Percentiles rank a stretch among this genome's conserved stretches.
phyloP scores from a whole-genome alignment of 2,113 vertebrate genomes.

The Ammodramus savannarum region DNA sequence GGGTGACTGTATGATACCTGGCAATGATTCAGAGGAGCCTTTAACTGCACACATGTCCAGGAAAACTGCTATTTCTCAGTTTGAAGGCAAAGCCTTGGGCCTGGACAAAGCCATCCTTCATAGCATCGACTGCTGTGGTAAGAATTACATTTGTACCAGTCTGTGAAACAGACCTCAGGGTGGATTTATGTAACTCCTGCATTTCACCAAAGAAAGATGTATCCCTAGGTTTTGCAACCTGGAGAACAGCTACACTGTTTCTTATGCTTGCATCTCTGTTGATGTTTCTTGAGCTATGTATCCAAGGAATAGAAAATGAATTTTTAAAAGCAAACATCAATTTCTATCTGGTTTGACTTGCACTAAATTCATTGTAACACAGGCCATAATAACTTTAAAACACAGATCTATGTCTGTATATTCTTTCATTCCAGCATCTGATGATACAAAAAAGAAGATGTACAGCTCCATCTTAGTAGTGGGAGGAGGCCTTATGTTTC shows the following conservation, averaged over 20 bases:
- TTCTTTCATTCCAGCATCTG: slow-evolving; percentile 81
- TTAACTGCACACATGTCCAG: slow-evolving; percentile 85
- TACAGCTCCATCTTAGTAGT: slow-evolving; percentile 97
- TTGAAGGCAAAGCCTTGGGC: slow-evolving; percentile 95
- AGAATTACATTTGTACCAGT: not conserved
- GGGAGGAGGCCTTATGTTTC: slow-evolving; percentile 95
- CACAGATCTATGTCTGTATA: not conserved
- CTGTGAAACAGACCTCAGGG: not conserved
- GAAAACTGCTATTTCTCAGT: slow-evolving; percentile 90
- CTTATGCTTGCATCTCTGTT: not conserved
- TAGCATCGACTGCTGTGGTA: slow-evolving; percentile 97
- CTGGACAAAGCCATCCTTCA: slow-evolving; percentile 97
- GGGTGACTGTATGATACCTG: slow-evolving; percentile 81
- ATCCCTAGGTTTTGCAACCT: not conserved
- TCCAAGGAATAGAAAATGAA: not conserved
- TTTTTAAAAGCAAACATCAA: not conserved
- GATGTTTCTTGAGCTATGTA: not conserved
- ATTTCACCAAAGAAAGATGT: not conserved
- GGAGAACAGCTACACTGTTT: not conserved
- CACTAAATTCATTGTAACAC: not conserved
- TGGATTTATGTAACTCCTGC: not conserved
- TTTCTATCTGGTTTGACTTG: not conserved
- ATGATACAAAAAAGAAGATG: slow-evolving; percentile 99
- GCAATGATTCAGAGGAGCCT: slow-evolving; percentile 87
- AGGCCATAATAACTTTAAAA: not conserved